Base-by-base conservation (phyloP, 1,140 invertebrate species). In the Aphelinus certus region DNA sequence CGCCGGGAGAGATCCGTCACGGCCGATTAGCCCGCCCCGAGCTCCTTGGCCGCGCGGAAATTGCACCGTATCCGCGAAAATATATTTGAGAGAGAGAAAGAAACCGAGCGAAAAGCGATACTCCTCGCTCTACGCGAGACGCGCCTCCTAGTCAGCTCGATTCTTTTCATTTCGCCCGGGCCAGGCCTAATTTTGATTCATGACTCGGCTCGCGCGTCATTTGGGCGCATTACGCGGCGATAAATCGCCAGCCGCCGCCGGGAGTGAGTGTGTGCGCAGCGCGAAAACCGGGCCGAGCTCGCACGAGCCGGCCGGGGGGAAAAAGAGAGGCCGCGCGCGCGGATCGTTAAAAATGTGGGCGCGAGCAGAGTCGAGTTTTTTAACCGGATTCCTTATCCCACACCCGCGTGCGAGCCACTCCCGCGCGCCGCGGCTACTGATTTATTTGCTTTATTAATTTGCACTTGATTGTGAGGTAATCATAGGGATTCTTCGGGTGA, bases 211-310 rank as follows among this genome's bases (percentile, higher is more conserved):
- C 43, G 76, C 26, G 26, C 76, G 71, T 79, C 78, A 76, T 81
- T 79, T 76, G 55, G 75, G 43, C 76, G 68, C 75, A 79, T 79
- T 79, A 77, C 70, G 47, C 69, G 47, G 48, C 80, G 48, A 81
- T 81, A 81, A 81, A 81, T 81, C 74, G 72, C 60, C 9, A 26
- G 26, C 26, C 26, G 26, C 26, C 73, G 75, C 1, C 26, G 48
- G 47, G 57, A 61, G 63, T 71, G 70, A 56, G 61, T 70, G 57
- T 77, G 69, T 69, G 75, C 76, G 70, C 68, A 60, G 43, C n/a
- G 45, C 76, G 74, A 74, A 78, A 78, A 80, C 76, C 76, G 69
- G 72, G 45, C 2, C n/a, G 10, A 58, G 65, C 4, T 26, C 56
- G 26, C 58, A 75, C 75, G 45, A n/a, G 26, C 45, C 3, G 62